Conservation (phyloP, 2,888 invertebrate genomes). For the Nomada ruficornis region DNA sequence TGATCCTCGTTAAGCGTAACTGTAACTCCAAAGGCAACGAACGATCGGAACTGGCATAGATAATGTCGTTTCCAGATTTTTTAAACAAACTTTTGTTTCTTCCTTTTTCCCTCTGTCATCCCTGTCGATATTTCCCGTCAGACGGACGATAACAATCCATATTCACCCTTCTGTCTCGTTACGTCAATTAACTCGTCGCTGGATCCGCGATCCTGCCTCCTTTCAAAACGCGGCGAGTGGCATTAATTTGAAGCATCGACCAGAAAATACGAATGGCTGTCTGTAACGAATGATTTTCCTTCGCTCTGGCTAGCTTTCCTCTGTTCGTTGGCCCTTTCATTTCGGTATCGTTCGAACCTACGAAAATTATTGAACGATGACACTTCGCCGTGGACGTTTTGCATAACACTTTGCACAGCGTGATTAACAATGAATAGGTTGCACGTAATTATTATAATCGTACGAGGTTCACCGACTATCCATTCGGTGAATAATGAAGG, state of each 20-base stretch:
- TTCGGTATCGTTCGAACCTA: not conserved
- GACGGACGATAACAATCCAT: slow-evolving; percentile 50
- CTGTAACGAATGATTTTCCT: slow-evolving; percentile 30
- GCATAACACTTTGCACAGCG: too few species aligned
- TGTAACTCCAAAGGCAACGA: slow-evolving; percentile 30
- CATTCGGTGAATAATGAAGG: not conserved
- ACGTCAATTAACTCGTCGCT: slow-evolving; percentile 64
- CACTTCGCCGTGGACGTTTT: too few species aligned
- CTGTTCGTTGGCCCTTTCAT: not conserved
- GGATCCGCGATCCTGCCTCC: slow-evolving; percentile 45
- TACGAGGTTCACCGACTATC: too few species aligned
- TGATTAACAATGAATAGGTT: too few species aligned
- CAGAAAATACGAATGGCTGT: slow-evolving; percentile 50
- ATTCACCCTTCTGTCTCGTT: slow-evolving; percentile 63
- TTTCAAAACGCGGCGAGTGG: slow-evolving; percentile 54
- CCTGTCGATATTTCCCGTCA: slow-evolving; percentile 43
- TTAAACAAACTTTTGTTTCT: not conserved
- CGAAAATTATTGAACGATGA: not conserved
- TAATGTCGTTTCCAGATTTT: slow-evolving; percentile 4
- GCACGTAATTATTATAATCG: too few species aligned
- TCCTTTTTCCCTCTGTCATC: slow-evolving; percentile 4
- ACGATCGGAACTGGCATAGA: slow-evolving; percentile 26
- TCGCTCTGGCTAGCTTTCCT: not conserved
- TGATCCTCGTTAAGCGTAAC: slow-evolving; percentile 18
- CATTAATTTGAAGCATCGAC: slow-evolving; percentile 63